These are phyloP conservation scores for Strix occidentalis DNA, from an alignment of 2,797 vertebrate genomes.

Conservation along the genomic window DNA sequence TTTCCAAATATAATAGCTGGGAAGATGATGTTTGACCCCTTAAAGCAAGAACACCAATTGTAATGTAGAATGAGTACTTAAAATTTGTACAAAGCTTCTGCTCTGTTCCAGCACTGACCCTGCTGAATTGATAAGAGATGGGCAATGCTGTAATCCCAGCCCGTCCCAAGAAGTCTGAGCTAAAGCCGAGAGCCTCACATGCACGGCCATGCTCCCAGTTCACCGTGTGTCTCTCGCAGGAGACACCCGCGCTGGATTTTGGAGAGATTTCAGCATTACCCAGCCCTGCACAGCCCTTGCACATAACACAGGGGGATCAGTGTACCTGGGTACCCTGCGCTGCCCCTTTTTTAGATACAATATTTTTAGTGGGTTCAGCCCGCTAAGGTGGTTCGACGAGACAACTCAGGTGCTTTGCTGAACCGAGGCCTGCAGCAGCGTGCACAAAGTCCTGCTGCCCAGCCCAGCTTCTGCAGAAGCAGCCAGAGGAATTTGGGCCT, in stretches of 20 bases:
- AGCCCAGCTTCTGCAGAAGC: neutral
- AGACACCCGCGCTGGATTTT: neutral
- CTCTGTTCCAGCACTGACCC: neutral
- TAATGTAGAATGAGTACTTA: neutral
- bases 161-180: rapidly evolving
- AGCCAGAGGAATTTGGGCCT: neutral
- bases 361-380: neutral
- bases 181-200: neutral
- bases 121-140: rapidly evolving
- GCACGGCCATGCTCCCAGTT: neutral
- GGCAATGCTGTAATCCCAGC: neutral
- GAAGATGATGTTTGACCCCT: neutral
- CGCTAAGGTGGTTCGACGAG: neutral
- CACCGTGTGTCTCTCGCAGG: neutral
- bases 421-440: neutral
- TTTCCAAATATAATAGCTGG: neutral
- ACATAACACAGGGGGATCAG: neutral
- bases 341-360: neutral
- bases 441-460: neutral
- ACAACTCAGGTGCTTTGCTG: neutral
- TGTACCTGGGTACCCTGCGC: rapidly evolving
- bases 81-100: neutral
- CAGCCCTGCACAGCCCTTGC: neutral
- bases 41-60: neutral
- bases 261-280: neutral